Evolutionary conservation across 2,888 invertebrate genomes (phyloP).

Genomic region (Lasiommata megera): DNA sequence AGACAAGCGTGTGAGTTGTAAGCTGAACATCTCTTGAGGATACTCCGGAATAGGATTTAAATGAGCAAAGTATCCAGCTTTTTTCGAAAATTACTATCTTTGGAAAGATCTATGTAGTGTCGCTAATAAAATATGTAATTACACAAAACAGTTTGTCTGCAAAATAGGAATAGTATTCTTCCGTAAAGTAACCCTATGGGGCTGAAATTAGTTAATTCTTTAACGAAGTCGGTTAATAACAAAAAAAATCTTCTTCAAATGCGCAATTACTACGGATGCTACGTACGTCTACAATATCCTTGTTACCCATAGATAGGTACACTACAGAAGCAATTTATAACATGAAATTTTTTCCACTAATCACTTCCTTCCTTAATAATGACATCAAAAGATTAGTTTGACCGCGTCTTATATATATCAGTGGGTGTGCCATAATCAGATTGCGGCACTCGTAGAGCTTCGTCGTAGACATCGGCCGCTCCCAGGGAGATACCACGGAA

Average conservation of each 20-base stretch:
- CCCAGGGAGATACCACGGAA: conserved; percentile 45
- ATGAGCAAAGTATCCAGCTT: too few species aligned
- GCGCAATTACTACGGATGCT: conserved; percentile 9
- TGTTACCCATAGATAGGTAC: background rate
- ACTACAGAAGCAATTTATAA: background rate
- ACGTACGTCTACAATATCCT: background rate
- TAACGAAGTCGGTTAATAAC: too few species aligned
- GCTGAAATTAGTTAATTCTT: too few species aligned
- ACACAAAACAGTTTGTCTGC: too few species aligned
- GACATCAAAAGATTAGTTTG: conserved; percentile 28
- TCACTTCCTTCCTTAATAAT: conserved; percentile 17
- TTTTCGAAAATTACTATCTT: too few species aligned
- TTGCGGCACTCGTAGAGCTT: conserved; percentile 77
- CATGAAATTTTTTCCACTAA: background rate
- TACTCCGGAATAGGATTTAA: too few species aligned
- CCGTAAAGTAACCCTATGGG: too few species aligned
- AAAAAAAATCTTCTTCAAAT: background rate
- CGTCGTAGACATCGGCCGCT: conserved; percentile 65
- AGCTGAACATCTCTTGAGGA: too few species aligned
- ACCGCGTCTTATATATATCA: conserved; percentile 48
- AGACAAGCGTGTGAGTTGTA: too few species aligned
- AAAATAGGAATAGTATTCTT: too few species aligned
- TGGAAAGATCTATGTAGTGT: too few species aligned
- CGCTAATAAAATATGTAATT: too few species aligned
- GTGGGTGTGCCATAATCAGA: conserved; percentile 78